phyloP scores from a whole-genome alignment of 35 echinoderm and acorn worm species.

The Heliocidaris erythrogramma region DNA sequence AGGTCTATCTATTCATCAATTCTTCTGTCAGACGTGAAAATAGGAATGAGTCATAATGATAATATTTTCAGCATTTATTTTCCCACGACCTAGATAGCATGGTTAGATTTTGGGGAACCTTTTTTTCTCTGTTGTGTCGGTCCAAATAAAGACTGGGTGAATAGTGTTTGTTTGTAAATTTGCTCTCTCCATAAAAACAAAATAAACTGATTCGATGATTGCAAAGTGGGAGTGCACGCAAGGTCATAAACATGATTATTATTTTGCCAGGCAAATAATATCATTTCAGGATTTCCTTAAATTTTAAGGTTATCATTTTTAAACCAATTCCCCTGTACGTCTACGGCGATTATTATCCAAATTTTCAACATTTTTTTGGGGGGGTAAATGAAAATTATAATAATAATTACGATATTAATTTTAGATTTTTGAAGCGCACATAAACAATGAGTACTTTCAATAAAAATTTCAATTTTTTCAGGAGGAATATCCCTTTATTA shows the following conservation, averaged over 20 bases:
- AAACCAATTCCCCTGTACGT: too few species aligned
- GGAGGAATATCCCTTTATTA: too few species aligned
- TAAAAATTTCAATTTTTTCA: too few species aligned
- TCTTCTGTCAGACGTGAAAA: not conserved
- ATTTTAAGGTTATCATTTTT: too few species aligned
- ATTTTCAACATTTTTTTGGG: too few species aligned
- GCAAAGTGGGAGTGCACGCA: not conserved
- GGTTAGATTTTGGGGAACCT: not conserved
- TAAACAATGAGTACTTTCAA: too few species aligned
- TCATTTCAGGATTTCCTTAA: too few species aligned
- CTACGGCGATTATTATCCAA: too few species aligned
- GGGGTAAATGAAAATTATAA: too few species aligned
- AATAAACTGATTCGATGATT: not conserved
- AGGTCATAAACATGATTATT: not conserved
- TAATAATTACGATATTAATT: too few species aligned
- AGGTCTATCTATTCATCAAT: not conserved
- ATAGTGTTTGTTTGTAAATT: not conserved
- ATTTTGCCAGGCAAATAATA: not conserved
- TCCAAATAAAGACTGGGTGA: not conserved
- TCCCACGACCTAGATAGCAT: conserved; percentile 4
- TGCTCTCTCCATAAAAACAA: not conserved
- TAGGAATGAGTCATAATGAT: not conserved
- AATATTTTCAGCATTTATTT: conserved; percentile 25
- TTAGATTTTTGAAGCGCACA: too few species aligned
- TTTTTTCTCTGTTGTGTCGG: not conserved